These are phyloP conservation scores for Muscina levida DNA, from an alignment of 2,888 invertebrate genomes.

Conservation along the genomic window DNA sequence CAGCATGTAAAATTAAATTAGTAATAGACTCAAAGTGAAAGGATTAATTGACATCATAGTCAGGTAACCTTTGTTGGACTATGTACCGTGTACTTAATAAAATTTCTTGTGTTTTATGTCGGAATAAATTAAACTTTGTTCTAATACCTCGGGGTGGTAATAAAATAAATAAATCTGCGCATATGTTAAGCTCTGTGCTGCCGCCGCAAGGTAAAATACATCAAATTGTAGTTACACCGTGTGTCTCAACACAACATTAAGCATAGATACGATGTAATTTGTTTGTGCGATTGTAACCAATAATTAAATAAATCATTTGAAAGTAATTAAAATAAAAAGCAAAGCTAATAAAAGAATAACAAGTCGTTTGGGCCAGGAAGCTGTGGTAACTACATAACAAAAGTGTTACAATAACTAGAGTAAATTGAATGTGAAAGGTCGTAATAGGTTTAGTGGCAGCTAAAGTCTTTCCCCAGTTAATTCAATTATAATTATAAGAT, in stretches of 20 bases:
- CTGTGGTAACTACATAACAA: too few relatives aligned
- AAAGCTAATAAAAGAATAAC: neutral
- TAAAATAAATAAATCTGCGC: neutral
- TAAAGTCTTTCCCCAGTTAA: too few relatives aligned
- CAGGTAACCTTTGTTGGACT: too few relatives aligned
- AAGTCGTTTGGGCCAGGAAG: neutral
- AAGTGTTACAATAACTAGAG: too few relatives aligned
- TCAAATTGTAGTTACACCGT: slow-evolving; percentile 16
- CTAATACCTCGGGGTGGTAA: neutral
- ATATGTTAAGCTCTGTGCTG: too few relatives aligned
- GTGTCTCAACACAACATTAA: too few relatives aligned
- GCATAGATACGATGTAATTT: too few relatives aligned
- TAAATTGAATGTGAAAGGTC: too few relatives aligned
- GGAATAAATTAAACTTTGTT: slow-evolving; percentile 31
- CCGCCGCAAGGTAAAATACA: neutral
- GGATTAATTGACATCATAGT: slow-evolving; percentile 16
- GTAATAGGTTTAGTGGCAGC: too few relatives aligned
- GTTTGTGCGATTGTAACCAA: slow-evolving; percentile 1
- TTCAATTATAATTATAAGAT: too few relatives aligned
- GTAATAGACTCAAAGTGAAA: slow-evolving; percentile 31
- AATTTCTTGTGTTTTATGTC: neutral
- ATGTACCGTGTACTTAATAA: too few relatives aligned
- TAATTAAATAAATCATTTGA: slow-evolving; percentile 42
- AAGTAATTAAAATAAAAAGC: neutral
- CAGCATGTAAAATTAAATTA: slow-evolving; percentile 7